Conservation (phyloP, 2,888 invertebrate genomes). For the Zygaena filipendulae region DNA sequence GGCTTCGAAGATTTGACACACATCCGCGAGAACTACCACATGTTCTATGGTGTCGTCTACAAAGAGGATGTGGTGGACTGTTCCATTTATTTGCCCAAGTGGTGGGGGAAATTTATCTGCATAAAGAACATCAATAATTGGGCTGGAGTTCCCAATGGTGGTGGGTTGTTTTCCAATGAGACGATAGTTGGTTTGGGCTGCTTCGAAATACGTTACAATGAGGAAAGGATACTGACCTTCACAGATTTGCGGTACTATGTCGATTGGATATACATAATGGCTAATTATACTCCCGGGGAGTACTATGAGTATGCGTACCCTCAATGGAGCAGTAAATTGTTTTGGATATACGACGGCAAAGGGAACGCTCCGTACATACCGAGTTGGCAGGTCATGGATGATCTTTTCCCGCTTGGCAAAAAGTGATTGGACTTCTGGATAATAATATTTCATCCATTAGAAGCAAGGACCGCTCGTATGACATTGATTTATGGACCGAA, state of each 20-base stretch:
- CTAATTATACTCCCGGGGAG: constrained; percentile 19
- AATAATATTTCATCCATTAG: no score
- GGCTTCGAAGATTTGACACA: constrained; percentile 29
- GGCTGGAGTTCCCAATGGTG: constrained; percentile 33
- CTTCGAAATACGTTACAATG: constrained; percentile 40
- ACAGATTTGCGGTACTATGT: constrained; percentile 38
- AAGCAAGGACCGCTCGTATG: no score
- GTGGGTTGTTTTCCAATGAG: constrained; percentile 18
- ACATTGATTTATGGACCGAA: no score
- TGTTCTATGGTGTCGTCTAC: constrained; percentile 16
- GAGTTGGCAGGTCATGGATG: constrained; percentile 6
- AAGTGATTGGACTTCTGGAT: no score
- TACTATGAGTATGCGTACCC: constrained; percentile 46
- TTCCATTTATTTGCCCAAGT: constrained; percentile 32
- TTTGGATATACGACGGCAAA: constrained; percentile 7
- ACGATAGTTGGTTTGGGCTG: constrained; percentile 27
- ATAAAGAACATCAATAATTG: constrained; percentile 20
- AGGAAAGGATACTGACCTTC: constrained; percentile 33
- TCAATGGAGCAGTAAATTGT: constrained; percentile 22
- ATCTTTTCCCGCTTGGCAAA: constrained; percentile 17
- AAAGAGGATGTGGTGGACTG: constrained; percentile 24
- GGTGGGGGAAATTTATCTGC: constrained; percentile 45
- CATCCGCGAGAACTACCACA: constrained; percentile 33
- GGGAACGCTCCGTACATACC: constrained; percentile 14
- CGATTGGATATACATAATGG: constrained; percentile 18